phyloP scores from a whole-genome alignment of 2,888 invertebrate genomes.

The Bruchidius siliquastri region DNA sequence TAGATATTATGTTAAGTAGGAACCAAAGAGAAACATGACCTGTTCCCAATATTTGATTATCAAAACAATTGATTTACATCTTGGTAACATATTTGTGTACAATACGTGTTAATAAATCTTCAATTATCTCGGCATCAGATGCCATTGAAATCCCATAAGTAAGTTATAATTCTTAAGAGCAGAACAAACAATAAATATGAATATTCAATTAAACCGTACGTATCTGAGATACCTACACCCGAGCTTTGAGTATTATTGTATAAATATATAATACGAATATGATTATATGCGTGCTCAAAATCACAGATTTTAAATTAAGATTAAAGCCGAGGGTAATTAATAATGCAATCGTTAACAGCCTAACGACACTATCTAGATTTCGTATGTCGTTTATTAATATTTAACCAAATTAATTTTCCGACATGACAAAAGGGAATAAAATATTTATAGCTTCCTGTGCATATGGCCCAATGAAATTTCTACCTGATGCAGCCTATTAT shows the following conservation, averaged over 20 bases:
- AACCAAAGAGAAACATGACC: too few relatives aligned
- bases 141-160: not conserved
- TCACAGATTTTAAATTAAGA: conserved; percentile 46
- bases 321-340: conserved; percentile 41
- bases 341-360: conserved; percentile 44
- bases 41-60: too few relatives aligned
- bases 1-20: too few relatives aligned
- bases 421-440: conserved; percentile 42
- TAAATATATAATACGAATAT: not conserved
- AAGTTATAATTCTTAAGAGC: not conserved
- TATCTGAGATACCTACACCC: not conserved
- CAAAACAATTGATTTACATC: too few relatives aligned
- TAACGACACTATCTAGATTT: conserved; percentile 46
- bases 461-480: conserved; percentile 38
- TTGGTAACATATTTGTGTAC: not conserved
- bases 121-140: not conserved
- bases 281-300: conserved; percentile 31
- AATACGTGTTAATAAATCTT: not conserved
- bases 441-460: conserved; percentile 42
- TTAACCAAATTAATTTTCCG: conserved; percentile 42
- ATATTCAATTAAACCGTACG: not conserved
- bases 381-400: conserved; percentile 47
- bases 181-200: not conserved
- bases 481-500: conserved; percentile 33
- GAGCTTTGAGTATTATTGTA: not conserved